phyloP scores from a whole-genome alignment of 2,888 invertebrate species.

The Drosophila quinaria region DNA sequence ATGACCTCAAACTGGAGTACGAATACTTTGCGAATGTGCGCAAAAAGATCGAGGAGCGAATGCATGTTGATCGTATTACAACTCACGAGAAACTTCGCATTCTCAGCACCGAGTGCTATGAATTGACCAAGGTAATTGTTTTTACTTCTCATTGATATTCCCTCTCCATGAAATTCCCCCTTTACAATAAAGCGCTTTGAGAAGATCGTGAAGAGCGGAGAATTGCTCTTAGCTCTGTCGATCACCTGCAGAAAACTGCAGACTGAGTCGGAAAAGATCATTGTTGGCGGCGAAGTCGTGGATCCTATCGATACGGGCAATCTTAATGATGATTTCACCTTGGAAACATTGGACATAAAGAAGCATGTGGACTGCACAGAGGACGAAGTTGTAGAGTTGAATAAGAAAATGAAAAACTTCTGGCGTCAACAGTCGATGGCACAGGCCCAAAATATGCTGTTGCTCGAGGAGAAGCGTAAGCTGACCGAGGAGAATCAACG shows the following conservation, averaged over 20 bases:
- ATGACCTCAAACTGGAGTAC: conserved; percentile 76
- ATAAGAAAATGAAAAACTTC: conserved; percentile 73
- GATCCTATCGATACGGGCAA: conserved; percentile 38
- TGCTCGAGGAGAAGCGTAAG: conserved; percentile 71
- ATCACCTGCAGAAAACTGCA: conserved; percentile 82
- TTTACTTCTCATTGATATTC: background rate
- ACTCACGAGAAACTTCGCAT: conserved; percentile 77
- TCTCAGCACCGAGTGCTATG: conserved; percentile 76
- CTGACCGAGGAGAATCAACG: conserved; percentile 79
- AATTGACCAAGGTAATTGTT: conserved; percentile 70
- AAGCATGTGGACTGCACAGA: conserved; percentile 78
- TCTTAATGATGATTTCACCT: conserved; percentile 45
- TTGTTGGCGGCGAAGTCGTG: conserved; percentile 64
- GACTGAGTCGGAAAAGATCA: conserved; percentile 83
- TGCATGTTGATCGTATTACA: conserved; percentile 59
- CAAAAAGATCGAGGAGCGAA: conserved; percentile 72
- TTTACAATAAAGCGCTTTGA: conserved; percentile 64
- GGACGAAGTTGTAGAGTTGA: conserved; percentile 68
- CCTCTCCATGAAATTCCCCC: background rate
- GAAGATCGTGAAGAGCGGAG: conserved; percentile 77
- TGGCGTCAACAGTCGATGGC: conserved; percentile 83
- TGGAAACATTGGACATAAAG: conserved; percentile 68
- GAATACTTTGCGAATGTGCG: conserved; percentile 79
- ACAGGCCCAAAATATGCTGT: conserved; percentile 73
- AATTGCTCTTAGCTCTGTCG: conserved; percentile 76